Evolutionary conservation across 2,797 vertebrate species (phyloP).

Genomic region (Rhinogobio ventralis): DNA sequence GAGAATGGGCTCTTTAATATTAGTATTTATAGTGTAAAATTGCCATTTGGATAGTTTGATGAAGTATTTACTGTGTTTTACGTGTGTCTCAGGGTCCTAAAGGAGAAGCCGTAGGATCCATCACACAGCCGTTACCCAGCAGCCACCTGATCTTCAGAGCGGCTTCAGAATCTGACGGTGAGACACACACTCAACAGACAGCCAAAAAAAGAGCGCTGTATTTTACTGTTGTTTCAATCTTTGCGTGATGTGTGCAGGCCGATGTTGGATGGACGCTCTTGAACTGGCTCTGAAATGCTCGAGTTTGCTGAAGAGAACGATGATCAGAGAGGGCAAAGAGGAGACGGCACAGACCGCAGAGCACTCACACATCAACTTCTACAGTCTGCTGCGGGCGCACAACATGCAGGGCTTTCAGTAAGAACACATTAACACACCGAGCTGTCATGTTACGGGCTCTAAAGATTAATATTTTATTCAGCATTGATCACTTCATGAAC

Average conservation of each 20-base stretch:
- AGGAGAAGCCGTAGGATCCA: slow-evolving; percentile 97
- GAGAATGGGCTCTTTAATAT: not conserved
- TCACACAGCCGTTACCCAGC: slow-evolving; percentile 97
- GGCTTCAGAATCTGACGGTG: slow-evolving; percentile 97
- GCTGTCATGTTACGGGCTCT: not conserved
- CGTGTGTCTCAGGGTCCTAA: slow-evolving; percentile 88
- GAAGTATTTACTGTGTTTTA: not conserved
- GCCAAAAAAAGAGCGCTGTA: not conserved
- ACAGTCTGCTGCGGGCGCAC: slow-evolving; percentile 92
- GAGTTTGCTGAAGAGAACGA: slow-evolving; percentile 94
- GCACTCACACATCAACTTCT: slow-evolving; percentile 89
- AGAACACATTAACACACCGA: slow-evolving; percentile 64
- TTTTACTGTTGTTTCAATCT: not conserved
- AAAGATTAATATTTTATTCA: not conserved
- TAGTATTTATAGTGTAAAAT: not conserved
- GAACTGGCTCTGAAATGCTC: slow-evolving; percentile 98
- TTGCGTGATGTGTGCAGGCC: slow-evolving; percentile 75
- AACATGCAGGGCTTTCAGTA: slow-evolving; percentile 93
- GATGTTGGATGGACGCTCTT: slow-evolving; percentile 99
- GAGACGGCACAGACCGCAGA: slow-evolving; percentile 84
- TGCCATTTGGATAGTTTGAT: not conserved
- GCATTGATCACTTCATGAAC: not conserved
- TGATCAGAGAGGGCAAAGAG: slow-evolving; percentile 97
- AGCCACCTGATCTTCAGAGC: slow-evolving; percentile 98
- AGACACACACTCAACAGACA: slow-evolving; percentile 49